A percentile compares a stretch with the other conserved stretches of the same genome.
Conservation (phyloP, 2,797 vertebrate genomes). For the Danio jaintianensis region DNA sequence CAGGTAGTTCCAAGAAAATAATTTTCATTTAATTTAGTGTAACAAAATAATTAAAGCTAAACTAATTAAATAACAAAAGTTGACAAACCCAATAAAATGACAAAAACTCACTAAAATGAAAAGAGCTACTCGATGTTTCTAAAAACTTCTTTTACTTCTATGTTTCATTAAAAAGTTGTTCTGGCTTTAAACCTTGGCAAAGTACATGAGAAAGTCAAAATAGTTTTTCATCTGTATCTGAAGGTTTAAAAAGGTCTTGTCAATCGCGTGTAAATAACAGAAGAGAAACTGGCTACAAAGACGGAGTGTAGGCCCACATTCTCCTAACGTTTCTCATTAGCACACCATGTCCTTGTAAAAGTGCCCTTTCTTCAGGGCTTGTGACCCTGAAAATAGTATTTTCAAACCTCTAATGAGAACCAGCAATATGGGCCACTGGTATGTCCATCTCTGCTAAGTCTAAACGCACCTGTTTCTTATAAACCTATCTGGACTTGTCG, state of each 20-base stretch:
- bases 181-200: background rate
- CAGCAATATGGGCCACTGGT: slow-evolving; percentile 61
- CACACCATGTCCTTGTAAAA: slow-evolving; percentile 64
- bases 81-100: too few relatives aligned
- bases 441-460: slow-evolving; percentile 58
- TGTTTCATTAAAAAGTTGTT: too few relatives aligned
- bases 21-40: too few relatives aligned
- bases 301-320: slow-evolving; percentile 18
- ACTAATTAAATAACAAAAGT: too few relatives aligned
- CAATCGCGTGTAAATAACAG: too few relatives aligned
- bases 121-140: too few relatives aligned
- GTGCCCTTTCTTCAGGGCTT: slow-evolving; percentile 66
- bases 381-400: slow-evolving; percentile 77
- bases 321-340: slow-evolving; percentile 52
- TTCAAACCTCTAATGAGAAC: slow-evolving; percentile 70
- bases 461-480: slow-evolving; percentile 76
- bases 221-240: background rate
- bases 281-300: slow-evolving; percentile 16
- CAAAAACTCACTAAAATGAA: too few relatives aligned
- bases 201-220: background rate
- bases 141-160: too few relatives aligned
- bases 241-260: background rate
- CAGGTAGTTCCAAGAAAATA: too few relatives aligned
- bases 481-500: slow-evolving; percentile 56
- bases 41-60: too few relatives aligned